These are phyloP conservation scores for Drosophila setosimentum DNA, from an alignment of 2,888 invertebrate species.

Conservation along the genomic window DNA sequence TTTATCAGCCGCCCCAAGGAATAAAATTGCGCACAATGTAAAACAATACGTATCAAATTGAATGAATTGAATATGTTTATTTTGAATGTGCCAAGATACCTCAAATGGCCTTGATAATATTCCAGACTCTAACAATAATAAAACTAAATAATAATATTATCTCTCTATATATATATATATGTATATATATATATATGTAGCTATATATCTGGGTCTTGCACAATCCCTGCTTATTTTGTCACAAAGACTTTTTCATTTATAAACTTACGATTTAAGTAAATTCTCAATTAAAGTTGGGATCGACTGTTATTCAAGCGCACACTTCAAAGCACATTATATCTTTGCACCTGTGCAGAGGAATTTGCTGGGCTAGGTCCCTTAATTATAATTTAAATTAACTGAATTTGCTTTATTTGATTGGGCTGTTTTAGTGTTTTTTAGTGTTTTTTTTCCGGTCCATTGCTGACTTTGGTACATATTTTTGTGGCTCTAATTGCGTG, in stretches of 20 bases:
- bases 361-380: slow-evolving; percentile 29
- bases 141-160: background rate
- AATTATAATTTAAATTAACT: slow-evolving; percentile 79
- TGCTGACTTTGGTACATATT: slow-evolving; percentile 53
- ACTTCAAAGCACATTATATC: slow-evolving; percentile 51
- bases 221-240: too few species aligned
- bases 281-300: background rate
- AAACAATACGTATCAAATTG: background rate
- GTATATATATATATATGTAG: too few species aligned
- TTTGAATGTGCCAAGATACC: background rate
- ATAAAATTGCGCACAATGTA: background rate
- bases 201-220: background rate
- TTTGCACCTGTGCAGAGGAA: slow-evolving; percentile 39
- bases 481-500: slow-evolving; percentile 71
- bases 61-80: slow-evolving; percentile 4
- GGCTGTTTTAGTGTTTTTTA: slow-evolving; percentile 63
- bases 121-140: background rate
- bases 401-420: slow-evolving; percentile 75
- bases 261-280: background rate
- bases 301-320: background rate
- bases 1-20: slow-evolving; percentile 34
- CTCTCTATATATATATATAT: too few species aligned
- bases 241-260: too few species aligned
- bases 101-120: background rate
- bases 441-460: slow-evolving; percentile 51